Base-by-base conservation (phyloP, 1,140 invertebrate species). In the Vollenhovia emeryi region DNA sequence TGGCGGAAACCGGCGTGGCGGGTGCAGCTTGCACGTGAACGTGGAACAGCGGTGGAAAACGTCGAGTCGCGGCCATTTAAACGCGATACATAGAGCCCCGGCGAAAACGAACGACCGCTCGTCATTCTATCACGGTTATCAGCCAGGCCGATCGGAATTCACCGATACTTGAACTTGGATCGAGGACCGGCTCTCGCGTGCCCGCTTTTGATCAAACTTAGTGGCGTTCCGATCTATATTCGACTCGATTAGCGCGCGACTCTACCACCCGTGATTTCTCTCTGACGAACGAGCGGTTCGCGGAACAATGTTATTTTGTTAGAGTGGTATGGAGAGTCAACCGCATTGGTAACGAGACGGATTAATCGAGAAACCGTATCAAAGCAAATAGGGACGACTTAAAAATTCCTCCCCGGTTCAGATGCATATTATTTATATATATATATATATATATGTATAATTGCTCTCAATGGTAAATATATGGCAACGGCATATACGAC, bases 151-250 rank as follows among this genome's bases (percentile, higher is more conserved):
- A 83, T 62, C 57, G 69, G 43, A 75, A 83, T 83, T 83, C 40
- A 52, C 57, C 80, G 50, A 80, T 80, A 80, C 18, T 71, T 83
- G 71, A 83, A 75, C 55, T 75, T 75, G 68, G 78, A 5, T 83
- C 36, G 59, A 83, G 80, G 24, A 75, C 55, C 27, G 69, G n/a
- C 30, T 82, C 52, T 82, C 52, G 79, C 43, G 64, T 27, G 55
- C 43, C 36, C 68, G 55, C 80, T 75, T 83, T 83, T 83, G 45
- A 83, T 45, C 55, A 60, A 83, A 83, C 80, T 83, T 83, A 74
- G 50, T 33, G 48, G 43, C 50, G 64, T 55, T 55, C 78, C 78
- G 36, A 80, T 43, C 33, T 71, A 43, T 55, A 43, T 71, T 30
- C 68, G n/a, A 36, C 48, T 71, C 64, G 78, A 80, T 80, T 55